Percentiles rank a stretch among this genome's conserved stretches.
phyloP scores from a whole-genome alignment of 2,113 vertebrate species.

The Limnothrissa miodon region DNA sequence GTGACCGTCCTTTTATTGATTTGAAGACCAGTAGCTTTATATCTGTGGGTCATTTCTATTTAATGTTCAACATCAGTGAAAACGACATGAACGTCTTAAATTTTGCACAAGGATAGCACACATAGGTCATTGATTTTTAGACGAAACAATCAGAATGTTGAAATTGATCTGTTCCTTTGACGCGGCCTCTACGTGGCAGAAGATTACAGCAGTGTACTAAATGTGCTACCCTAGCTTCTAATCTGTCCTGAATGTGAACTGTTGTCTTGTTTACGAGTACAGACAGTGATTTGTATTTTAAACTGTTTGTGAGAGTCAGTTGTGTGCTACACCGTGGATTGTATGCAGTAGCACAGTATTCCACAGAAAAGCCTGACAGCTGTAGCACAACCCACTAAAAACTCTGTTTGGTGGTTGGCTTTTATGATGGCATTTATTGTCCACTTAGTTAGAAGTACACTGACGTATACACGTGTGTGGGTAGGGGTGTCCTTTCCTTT shows the following conservation, averaged over 20 bases:
- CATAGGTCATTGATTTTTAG: neutral
- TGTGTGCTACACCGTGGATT: neutral
- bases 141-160: neutral
- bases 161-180: neutral
- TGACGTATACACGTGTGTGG: neutral
- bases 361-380: neutral
- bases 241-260: constrained; percentile 3
- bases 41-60: neutral
- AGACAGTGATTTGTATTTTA: constrained; percentile 10
- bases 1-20: neutral
- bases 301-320: neutral
- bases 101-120: constrained; percentile 8
- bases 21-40: neutral
- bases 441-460: constrained; percentile 1
- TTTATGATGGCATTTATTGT: neutral
- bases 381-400: neutral
- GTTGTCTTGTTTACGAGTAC: neutral
- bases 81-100: neutral
- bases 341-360: neutral
- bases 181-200: neutral
- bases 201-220: neutral
- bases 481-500: neutral
- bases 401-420: neutral
- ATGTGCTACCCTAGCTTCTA: neutral
- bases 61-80: neutral